Conservation (phyloP, 2,888 invertebrate genomes). For the Dicranocentrus wangi region DNA sequence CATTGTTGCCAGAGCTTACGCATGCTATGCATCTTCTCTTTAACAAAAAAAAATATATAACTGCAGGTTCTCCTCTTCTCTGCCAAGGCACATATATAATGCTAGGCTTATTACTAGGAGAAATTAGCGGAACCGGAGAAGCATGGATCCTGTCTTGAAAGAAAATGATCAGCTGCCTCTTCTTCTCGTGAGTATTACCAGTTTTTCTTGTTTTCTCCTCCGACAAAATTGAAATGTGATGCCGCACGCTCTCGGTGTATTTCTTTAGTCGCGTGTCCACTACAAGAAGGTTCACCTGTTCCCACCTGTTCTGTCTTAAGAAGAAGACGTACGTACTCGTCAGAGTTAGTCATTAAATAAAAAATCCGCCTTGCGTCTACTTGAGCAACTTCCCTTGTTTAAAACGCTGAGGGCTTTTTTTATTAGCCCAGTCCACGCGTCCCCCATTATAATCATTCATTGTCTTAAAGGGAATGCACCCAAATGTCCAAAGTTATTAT, state of each 20-base stretch:
- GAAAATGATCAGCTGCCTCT: slow-evolving; percentile 52
- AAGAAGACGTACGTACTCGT: slow-evolving; percentile 28
- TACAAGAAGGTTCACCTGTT: not conserved
- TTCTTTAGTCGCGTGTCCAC: slow-evolving; percentile 63
- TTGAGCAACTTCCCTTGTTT: slow-evolving; percentile 11
- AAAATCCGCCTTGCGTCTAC: slow-evolving; percentile 25
- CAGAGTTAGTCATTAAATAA: slow-evolving; percentile 39
- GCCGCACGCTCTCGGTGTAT: slow-evolving; percentile 55
- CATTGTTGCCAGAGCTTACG: slow-evolving; percentile 32
- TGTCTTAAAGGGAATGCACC: slow-evolving; percentile 42
- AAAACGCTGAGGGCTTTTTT: not conserved
- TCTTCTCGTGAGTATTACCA: not conserved
- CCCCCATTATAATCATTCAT: slow-evolving; percentile 56
- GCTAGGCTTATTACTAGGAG: slow-evolving; percentile 15
- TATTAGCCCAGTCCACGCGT: slow-evolving; percentile 56
- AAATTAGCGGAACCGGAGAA: slow-evolving; percentile 66
- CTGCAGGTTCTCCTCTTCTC: too few relatives aligned
- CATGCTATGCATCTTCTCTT: not conserved
- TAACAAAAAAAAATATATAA: not conserved
- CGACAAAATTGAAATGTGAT: not conserved
- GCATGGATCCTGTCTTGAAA: slow-evolving; percentile 63
- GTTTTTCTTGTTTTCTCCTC: slow-evolving; percentile 9
- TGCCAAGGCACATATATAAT: too few relatives aligned
- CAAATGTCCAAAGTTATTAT: slow-evolving; percentile 55
- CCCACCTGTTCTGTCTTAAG: slow-evolving; percentile 53